phyloP scores from a whole-genome alignment of 2,888 invertebrate genomes.

The Phaonia tiefii region DNA sequence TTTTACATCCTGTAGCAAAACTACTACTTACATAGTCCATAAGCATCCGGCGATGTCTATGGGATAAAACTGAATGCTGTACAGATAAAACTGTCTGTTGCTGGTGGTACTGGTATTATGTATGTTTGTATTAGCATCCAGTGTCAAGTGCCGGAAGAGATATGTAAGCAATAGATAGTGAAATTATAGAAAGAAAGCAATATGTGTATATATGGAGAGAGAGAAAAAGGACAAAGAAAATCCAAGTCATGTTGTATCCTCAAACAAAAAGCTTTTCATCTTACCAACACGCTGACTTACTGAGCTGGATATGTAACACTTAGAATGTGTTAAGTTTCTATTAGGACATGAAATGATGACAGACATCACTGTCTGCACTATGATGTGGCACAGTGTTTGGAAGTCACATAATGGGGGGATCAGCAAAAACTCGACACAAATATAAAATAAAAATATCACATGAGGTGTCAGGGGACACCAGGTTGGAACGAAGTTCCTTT shows the following conservation, averaged over 20 bases:
- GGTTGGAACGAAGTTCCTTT: too few relatives aligned
- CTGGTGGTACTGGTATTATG: too few relatives aligned
- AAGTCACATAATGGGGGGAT: background rate
- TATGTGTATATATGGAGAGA: too few relatives aligned
- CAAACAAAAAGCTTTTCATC: conserved; percentile 33
- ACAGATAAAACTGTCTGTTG: conserved; percentile 1
- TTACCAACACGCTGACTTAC: conserved; percentile 25
- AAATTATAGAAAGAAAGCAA: conserved; percentile 39
- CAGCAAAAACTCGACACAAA: too few relatives aligned
- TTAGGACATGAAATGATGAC: conserved; percentile 25
- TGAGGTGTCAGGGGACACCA: too few relatives aligned
- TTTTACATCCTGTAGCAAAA: background rate
- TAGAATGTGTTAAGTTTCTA: conserved; percentile 34
- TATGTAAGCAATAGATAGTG: conserved; percentile 52
- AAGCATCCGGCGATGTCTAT: too few relatives aligned
- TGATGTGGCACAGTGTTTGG: background rate
- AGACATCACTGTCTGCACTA: background rate
- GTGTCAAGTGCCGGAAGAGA: conserved; percentile 65
- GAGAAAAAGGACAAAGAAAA: conserved; percentile 11
- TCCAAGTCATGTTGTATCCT: conserved; percentile 12
- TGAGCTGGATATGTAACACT: conserved; percentile 42
- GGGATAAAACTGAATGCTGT: too few relatives aligned
- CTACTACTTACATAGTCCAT: too few relatives aligned
- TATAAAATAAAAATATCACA: too few relatives aligned
- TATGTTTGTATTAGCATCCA: conserved; percentile 44